A percentile compares a stretch with the other conserved stretches of the same genome.
Conservation (phyloP, 2,113 vertebrate species). For the Bucco capensis region DNA sequence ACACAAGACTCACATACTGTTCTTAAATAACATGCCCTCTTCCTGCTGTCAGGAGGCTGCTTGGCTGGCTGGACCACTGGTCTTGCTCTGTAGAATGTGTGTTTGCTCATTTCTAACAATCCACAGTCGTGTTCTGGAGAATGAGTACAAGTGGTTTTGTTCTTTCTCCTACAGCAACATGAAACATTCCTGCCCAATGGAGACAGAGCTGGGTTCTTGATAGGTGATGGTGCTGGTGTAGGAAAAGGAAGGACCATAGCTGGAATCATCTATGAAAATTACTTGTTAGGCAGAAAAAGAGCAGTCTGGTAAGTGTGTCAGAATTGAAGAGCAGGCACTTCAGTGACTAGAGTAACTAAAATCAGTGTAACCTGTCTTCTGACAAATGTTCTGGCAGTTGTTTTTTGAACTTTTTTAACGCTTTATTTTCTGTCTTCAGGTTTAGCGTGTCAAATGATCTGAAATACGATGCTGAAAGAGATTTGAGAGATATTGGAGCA, state of each 20-base stretch:
- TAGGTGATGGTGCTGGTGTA: conserved; percentile 96
- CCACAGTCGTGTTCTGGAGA: not conserved
- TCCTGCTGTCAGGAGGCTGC: not conserved
- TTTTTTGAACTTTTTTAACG: not conserved
- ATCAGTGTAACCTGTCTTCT: not conserved
- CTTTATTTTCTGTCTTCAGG: conserved; percentile 69
- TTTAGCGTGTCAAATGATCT: conserved; percentile 98
- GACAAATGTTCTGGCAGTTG: not conserved
- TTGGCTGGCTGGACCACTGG: not conserved
- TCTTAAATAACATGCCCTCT: not conserved
- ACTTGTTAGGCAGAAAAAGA: conserved; percentile 93
- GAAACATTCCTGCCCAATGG: conserved; percentile 96
- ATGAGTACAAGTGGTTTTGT: not conserved
- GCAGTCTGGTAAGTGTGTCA: conserved; percentile 88
- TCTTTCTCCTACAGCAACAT: conserved; percentile 85
- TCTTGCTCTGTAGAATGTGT: not conserved
- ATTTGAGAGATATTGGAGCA: conserved; percentile 94
- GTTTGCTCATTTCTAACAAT: not conserved
- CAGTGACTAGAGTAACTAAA: not conserved
- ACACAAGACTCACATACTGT: not conserved
- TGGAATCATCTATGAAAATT: conserved; percentile 97
- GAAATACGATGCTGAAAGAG: conserved; percentile 96
- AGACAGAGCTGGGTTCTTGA: conserved; percentile 94
- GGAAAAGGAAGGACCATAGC: conserved; percentile 98
- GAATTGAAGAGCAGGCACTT: not conserved